Conservation (phyloP, 2,888 invertebrate genomes). For the Xestoiulus laeticollis region DNA sequence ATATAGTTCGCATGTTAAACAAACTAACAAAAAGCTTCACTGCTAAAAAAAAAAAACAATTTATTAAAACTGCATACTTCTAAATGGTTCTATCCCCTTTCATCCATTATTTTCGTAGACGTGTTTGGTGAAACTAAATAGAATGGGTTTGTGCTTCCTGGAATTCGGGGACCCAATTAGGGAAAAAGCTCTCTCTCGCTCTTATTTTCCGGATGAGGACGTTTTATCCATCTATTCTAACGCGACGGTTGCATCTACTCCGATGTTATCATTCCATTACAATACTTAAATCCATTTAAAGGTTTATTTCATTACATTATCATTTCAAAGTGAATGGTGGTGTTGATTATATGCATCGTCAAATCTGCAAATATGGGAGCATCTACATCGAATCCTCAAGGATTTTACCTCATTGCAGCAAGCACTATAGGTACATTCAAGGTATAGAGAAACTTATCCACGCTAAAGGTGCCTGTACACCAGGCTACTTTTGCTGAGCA, state of each 20-base stretch:
- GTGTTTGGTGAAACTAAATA: not conserved
- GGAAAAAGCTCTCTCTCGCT: not conserved
- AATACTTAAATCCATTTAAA: not conserved
- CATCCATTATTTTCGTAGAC: not conserved
- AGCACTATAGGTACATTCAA: too few relatives aligned
- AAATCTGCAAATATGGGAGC: not conserved
- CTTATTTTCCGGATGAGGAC: not conserved
- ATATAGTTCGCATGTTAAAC: not conserved
- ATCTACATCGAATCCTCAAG: not conserved
- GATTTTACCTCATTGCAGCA: too few relatives aligned
- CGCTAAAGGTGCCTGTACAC: too few relatives aligned
- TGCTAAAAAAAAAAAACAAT: not conserved
- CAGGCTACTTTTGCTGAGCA: too few relatives aligned
- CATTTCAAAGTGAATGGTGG: not conserved
- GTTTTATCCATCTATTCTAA: not conserved
- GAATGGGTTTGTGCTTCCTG: conserved; percentile 7
- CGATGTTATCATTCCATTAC: not conserved
- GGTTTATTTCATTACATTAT: not conserved
- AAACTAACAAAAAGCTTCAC: not conserved
- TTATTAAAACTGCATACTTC: not conserved
- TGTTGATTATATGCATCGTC: not conserved
- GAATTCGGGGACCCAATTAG: not conserved
- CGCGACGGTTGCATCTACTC: not conserved
- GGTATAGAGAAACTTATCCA: too few relatives aligned
- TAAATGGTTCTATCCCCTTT: not conserved